Base-by-base conservation (phyloP, 2,797 vertebrate genomes). In the Thripadectes ignobilis region DNA sequence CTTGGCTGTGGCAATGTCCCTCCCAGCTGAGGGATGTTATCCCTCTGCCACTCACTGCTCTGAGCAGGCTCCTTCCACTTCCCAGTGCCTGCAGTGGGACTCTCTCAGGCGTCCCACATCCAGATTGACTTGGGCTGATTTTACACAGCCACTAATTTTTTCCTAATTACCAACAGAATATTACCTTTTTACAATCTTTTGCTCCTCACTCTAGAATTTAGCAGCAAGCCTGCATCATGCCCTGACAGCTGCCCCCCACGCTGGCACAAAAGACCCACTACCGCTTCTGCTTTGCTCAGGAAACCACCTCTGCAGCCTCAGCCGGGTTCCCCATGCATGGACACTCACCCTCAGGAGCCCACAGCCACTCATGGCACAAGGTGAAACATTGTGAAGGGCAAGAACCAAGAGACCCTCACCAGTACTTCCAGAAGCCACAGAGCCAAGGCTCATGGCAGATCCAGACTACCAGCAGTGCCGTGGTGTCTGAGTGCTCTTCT, bases 401-500 rank as follows among this genome's bases (percentile, higher is more conserved):
- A 39, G 61, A 77, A 16, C 52, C 48, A 23, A 61, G 63, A 43
- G 57, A 24, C 5, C 15, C 18, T 2, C 6, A 1, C 7, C 1
- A 0, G 30, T 2, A 5, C 6, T 14, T 18, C 49, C 0, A 0
- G 21, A 24, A 23, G 39, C n/a, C 4, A 7, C 3, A 24, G 48
- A 59, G 32, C 59, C 30, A 6, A 18, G 36, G 59, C 2, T 16
- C 14, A 5, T 0, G 0, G n/a, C 14, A 8, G 62, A 36, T 8
- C 30, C 54, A 32, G 36, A 45, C 48, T 63, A 58, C 30, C 67
- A 54, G 68, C 39, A 36, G 32, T 6, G 15, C 43, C 54, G 9
- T 1, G 0, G 24, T 5, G 22, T 9, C 79, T 15, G 23, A 17
- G 24, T 4, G 46, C 52, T 45, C 55, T 8, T 41, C 52, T 45